Percentiles rank a stretch among this genome's conserved stretches.
Conservation (phyloP, 2,797 vertebrate species). For the Momotus momota region DNA sequence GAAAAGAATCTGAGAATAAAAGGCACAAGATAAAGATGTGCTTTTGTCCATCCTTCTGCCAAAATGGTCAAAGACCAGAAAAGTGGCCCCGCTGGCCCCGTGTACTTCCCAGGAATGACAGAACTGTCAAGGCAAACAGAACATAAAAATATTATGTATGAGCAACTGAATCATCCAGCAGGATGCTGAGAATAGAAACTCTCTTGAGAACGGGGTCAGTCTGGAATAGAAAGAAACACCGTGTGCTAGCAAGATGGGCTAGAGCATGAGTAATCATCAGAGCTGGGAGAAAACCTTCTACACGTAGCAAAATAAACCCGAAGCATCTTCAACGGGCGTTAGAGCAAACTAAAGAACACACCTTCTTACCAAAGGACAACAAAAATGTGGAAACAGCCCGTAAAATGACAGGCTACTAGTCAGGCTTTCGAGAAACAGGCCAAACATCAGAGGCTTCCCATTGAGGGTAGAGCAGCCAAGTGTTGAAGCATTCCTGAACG, state of each 20-base stretch:
- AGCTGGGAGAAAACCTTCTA: not conserved
- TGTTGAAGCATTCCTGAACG: conserved; percentile 43
- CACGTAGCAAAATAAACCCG: not conserved
- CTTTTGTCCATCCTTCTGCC: not conserved
- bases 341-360: not conserved
- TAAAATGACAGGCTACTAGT: not conserved
- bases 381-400: not conserved
- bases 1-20: conserved; percentile 4
- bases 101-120: not conserved
- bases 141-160: not conserved
- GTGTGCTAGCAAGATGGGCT: not conserved
- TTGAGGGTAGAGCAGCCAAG: not conserved
- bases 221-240: conserved; percentile 48
- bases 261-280: conserved; percentile 12
- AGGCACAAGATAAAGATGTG: not conserved
- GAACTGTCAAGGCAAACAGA: not conserved
- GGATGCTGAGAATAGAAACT: conserved; percentile 40
- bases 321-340: not conserved
- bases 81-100: not conserved
- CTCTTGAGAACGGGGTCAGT: conserved; percentile 45
- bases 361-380: not conserved
- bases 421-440: not conserved
- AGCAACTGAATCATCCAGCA: conserved; percentile 34
- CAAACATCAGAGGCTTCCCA: not conserved
- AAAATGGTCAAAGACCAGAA: not conserved